Conservation (phyloP, 2,797 vertebrate genomes). For the Notolepis coatsorum region DNA sequence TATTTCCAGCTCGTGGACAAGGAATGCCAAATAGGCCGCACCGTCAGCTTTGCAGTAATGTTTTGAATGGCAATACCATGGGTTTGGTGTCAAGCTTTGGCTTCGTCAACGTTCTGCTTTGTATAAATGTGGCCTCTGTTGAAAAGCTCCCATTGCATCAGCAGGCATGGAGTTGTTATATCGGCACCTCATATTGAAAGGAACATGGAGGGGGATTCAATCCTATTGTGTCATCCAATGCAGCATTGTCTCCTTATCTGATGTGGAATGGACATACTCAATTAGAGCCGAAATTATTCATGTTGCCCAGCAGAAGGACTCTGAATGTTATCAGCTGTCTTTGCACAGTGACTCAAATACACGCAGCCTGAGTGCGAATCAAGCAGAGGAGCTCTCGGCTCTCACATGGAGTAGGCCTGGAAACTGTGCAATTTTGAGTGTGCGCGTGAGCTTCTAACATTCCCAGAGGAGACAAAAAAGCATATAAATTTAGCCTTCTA, state of each 20-base stretch:
- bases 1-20: conserved; percentile 41
- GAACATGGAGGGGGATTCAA: conserved; percentile 39
- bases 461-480: conserved; percentile 4
- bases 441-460: background rate
- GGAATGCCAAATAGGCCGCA: conserved; percentile 7
- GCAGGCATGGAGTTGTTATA: conserved; percentile 17
- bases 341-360: conserved; percentile 44
- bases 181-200: conserved; percentile 9
- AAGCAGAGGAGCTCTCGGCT: background rate
- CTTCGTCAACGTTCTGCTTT: conserved; percentile 24
- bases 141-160: conserved; percentile 16
- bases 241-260: conserved; percentile 40
- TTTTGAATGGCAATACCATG: conserved; percentile 17
- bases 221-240: conserved; percentile 14
- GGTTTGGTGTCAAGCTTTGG: conserved; percentile 6
- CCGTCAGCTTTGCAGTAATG: conserved; percentile 1
- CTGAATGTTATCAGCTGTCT: conserved; percentile 60
- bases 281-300: conserved; percentile 53
- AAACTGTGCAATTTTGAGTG: conserved; percentile 19
- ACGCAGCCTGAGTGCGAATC: background rate
- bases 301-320: conserved; percentile 37
- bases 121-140: background rate
- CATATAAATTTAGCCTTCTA: conserved; percentile 26
- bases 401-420: background rate
- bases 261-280: conserved; percentile 20